phyloP scores from a whole-genome alignment of 2,888 invertebrate genomes.

The Atherix ibis region DNA sequence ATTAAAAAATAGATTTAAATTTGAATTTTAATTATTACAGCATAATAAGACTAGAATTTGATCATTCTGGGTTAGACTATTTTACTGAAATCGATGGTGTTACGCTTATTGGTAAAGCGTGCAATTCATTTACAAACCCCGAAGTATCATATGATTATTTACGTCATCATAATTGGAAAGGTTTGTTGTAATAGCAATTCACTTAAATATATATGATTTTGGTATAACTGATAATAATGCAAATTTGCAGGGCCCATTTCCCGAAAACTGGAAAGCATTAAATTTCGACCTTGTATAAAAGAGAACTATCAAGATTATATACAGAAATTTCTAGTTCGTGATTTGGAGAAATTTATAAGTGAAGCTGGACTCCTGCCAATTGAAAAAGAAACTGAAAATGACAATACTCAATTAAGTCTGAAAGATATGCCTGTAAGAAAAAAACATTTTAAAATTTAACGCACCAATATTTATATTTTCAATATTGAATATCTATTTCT shows the following conservation, averaged over 20 bases:
- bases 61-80: slow-evolving; percentile 63
- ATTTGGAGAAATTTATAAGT: slow-evolving; percentile 25
- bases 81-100: slow-evolving; percentile 82
- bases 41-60: slow-evolving; percentile 69
- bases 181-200: not conserved
- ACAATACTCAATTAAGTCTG: slow-evolving; percentile 12
- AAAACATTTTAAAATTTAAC: slow-evolving; percentile 1
- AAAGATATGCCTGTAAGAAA: slow-evolving; percentile 31
- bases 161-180: too few species aligned
- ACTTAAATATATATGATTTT: too few species aligned
- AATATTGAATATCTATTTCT: too few species aligned
- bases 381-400: slow-evolving; percentile 8
- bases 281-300: slow-evolving; percentile 24
- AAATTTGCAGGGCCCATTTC: slow-evolving; percentile 25
- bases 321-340: slow-evolving; percentile 27
- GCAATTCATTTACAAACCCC: slow-evolving; percentile 17
- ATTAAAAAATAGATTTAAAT: slow-evolving; percentile 3
- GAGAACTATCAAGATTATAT: slow-evolving; percentile 21
- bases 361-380: slow-evolving; percentile 14
- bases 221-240: too few species aligned
- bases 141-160: too few species aligned
- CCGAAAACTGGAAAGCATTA: slow-evolving; percentile 25
- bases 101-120: slow-evolving; percentile 49
- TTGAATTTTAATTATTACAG: slow-evolving; percentile 33
- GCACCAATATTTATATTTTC: too few species aligned